phyloP scores from a whole-genome alignment of 2,113 vertebrate species.

The Cavia aperea region DNA sequence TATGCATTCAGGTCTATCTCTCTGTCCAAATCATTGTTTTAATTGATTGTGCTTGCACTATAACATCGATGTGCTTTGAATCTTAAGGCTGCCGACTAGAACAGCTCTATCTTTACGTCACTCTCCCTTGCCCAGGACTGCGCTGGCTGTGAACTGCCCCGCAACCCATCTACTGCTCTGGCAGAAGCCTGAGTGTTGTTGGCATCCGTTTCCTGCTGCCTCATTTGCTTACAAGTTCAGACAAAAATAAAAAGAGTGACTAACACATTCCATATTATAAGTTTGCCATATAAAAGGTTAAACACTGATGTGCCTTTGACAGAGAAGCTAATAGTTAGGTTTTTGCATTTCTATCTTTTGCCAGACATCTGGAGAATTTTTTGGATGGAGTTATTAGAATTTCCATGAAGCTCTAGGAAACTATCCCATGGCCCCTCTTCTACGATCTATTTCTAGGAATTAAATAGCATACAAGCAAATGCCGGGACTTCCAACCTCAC shows the following conservation, averaged over 20 bases:
- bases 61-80: background rate
- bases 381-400: background rate
- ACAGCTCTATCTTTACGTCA: background rate
- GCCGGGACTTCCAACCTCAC: background rate
- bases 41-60: background rate
- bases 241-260: background rate
- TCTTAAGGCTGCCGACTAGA: background rate
- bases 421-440: background rate
- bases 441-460: background rate
- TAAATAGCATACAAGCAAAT: background rate
- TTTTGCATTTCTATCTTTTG: background rate
- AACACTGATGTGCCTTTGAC: background rate
- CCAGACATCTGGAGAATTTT: background rate
- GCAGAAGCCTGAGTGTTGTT: background rate
- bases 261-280: constrained; percentile 20
- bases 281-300: background rate
- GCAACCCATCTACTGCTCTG: background rate
- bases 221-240: background rate
- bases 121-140: background rate
- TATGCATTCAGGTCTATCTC: background rate
- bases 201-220: background rate
- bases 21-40: background rate
- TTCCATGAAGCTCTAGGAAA: constrained; percentile 26
- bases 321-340: background rate
- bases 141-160: background rate